Base-by-base conservation (phyloP, 2,113 vertebrate genomes). In the Irena cyanogastra region DNA sequence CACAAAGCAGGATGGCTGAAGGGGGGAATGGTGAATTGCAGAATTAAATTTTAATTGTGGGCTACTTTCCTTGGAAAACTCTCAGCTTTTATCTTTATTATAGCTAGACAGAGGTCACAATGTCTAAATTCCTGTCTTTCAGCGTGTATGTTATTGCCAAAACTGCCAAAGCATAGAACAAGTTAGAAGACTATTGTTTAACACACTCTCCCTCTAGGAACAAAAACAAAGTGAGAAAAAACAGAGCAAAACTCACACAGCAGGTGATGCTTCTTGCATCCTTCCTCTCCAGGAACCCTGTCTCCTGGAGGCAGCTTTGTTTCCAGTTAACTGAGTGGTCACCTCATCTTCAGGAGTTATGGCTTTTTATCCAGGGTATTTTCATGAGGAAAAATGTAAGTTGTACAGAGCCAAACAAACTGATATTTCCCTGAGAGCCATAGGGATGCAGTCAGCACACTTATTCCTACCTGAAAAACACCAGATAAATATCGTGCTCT, bases 211-310 rank as follows among this genome's bases (percentile, higher is more conserved):
- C 44, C 81, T 75, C 83, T 75, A 89, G 56, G 87, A 97, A 81
- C 24, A 81, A 87, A 94, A 96, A 70, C 24, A 92, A 83, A 89
- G 47, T 19, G 27, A 83, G 75, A 57, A 85, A 57, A 77, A 77
- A 18, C 59, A 61, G 33, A 86, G 52, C 49, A 87, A 75, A 94
- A 68, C 74, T 92, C 33, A 47, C 83, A 20, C 86, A 93, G 96
- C 80, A 81, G 96, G 91, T 76, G 89, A 94, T 65, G 74, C 44
- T 49, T 33, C 74, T 89, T 54, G 53, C n/a, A 41, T 56, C 35
- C 47, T 94, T 95, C 93, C 93, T 78, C 76, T 91, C 64, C 72
- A 92, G 80, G 91, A 95, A 78, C 30, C 31, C 61, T 64, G 91
- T 47, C 86, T 92, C 77, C 82, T 93, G 49, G 60, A 91, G 30